Evolutionary conservation across 2,797 vertebrate genomes (phyloP).

Genomic region (Micropoecilia bifurca): DNA sequence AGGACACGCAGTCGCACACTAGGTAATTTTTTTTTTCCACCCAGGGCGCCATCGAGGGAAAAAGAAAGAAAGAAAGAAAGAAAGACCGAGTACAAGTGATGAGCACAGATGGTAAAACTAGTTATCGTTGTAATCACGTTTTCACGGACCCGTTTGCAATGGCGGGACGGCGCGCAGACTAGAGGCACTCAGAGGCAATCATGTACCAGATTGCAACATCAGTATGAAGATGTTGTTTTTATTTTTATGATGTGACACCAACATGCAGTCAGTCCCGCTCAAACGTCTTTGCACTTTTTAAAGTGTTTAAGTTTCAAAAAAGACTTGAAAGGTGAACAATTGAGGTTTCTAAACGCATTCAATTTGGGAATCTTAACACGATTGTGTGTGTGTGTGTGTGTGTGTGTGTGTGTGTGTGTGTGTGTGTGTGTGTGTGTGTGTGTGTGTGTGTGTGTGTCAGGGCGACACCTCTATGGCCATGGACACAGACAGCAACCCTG

Average conservation of each 20-base stretch:
- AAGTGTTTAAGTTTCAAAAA: neutral
- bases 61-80: neutral
- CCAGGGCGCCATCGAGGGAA: conserved; percentile 53
- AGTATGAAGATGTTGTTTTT: conserved; percentile 48
- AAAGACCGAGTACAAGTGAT: conserved; percentile 16
- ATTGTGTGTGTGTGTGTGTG: no score
- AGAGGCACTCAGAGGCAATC: conserved; percentile 52
- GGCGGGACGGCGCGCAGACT: conserved; percentile 6
- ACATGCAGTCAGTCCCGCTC: conserved; percentile 22
- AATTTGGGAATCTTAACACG: neutral
- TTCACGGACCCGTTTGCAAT: conserved; percentile 14
- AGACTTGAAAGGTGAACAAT: neutral
- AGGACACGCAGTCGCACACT: conserved; percentile 72
- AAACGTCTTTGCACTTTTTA: neutral
- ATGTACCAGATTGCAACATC: conserved; percentile 75
- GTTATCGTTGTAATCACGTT: conserved; percentile 19
- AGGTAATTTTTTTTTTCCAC: conserved; percentile 51
- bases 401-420: no score
- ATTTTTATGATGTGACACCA: conserved; percentile 56
- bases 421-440: no score
- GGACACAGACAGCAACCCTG: conserved; percentile 82
- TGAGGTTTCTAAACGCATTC: neutral
- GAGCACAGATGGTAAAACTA: conserved; percentile 53
- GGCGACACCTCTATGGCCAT: conserved; percentile 78
- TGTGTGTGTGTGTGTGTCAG: conserved; percentile 50